phyloP scores from a whole-genome alignment of 2,113 vertebrate genomes.

The Anas platyrhynchos region DNA sequence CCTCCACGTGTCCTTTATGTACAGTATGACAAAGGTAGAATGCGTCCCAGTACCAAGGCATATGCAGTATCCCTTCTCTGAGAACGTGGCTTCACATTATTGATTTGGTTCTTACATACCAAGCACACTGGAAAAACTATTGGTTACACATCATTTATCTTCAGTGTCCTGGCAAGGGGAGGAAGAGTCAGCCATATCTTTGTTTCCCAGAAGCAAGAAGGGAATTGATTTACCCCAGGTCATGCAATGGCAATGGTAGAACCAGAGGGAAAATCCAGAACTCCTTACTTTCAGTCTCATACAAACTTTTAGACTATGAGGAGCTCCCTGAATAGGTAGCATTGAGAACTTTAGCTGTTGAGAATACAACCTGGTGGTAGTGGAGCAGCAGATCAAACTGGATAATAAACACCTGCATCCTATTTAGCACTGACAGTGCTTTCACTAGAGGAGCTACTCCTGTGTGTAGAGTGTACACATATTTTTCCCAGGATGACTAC shows the following conservation, averaged over 20 bases:
- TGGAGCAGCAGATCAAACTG: background rate
- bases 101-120: background rate
- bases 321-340: background rate
- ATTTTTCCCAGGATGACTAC: background rate
- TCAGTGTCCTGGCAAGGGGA: background rate
- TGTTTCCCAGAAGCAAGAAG: background rate
- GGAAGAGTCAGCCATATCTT: background rate
- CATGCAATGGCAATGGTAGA: background rate
- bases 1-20: background rate
- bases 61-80: background rate
- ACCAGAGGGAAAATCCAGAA: background rate
- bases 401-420: background rate
- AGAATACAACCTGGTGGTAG: background rate
- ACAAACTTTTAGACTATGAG: background rate
- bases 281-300: background rate
- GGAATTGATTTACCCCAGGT: background rate
- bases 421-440: background rate
- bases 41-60: rapidly evolving
- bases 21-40: background rate
- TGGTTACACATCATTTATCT: background rate
- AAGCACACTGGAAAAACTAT: background rate
- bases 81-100: background rate
- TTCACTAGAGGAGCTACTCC: background rate
- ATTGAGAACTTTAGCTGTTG: background rate
- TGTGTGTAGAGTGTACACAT: background rate